Base-by-base conservation (phyloP, 2,797 vertebrate genomes). In the Apogon hyalosoma region DNA sequence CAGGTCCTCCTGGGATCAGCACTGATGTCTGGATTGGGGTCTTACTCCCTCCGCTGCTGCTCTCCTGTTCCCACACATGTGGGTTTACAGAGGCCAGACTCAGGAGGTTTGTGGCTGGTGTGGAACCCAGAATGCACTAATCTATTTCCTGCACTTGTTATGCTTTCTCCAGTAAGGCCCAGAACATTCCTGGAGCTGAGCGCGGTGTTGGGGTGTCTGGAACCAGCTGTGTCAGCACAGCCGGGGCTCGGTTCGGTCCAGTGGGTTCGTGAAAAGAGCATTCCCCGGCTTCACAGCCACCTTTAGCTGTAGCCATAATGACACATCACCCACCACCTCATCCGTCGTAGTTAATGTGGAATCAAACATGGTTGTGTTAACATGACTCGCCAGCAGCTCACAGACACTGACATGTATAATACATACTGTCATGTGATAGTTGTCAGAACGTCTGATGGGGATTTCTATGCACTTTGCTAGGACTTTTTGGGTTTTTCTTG, bases 121-220 rank as follows among this genome's bases (percentile, higher is more conserved):
- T 92, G 87, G 92, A 95, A 92, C 89, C 91, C 87, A 78, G 85
- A 93, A 93, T 93, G 87, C 93, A 90, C 94, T 95, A 93, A 95
- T 94, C 93, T 95, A 94, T 95, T 96, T 97, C 95, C 96, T 97
- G 95, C 93, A 92, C 94, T 95, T 96, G 95, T 96, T 97, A 93
- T 96, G 94, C 93, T 96, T 97, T 95, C 94, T 95, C 84, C 89
- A 87, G 87, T 86, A 85, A 91, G 94, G 92, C 90, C 85, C 81
- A 89, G 94, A 94, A 94, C 92, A 79, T 18, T 88, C 93, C 67
- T 82, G 87, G 77, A 88, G 80, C 84, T 13, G 45, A 82, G 83
- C 50, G 2, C 8, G 65, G 86, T 66, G 49, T 86, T 49, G 76
- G 90, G 87, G 84, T 88, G 85, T 90, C 87, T 83, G 12, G 3